Conservation (phyloP, 2,888 invertebrate species). For the Amblyjoppa fuscipennis region DNA sequence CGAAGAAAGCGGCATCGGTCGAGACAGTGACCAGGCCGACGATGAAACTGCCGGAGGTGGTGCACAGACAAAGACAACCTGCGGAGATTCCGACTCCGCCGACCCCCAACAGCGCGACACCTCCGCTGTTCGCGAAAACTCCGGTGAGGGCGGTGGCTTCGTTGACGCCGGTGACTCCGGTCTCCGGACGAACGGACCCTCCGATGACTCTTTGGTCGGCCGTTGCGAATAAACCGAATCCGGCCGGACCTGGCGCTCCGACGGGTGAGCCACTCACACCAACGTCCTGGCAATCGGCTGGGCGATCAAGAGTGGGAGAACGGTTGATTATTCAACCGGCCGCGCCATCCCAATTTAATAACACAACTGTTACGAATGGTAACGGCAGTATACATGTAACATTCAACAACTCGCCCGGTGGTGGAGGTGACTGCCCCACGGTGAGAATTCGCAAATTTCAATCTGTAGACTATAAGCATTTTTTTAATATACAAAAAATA, state of each 20-base stretch:
- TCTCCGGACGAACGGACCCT: background rate
- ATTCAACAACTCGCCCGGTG: slow-evolving; percentile 3
- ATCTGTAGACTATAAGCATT: background rate
- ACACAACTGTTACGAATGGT: slow-evolving; percentile 33
- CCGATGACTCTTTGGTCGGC: background rate
- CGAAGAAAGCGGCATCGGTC: background rate
- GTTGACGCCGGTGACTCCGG: background rate
- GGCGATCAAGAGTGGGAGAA: slow-evolving; percentile 23
- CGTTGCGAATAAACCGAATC: background rate
- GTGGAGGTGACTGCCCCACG: slow-evolving; percentile 16
- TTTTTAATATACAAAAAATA: too few species aligned
- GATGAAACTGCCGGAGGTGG: too few species aligned
- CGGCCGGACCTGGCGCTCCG: background rate
- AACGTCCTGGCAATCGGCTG: slow-evolving; percentile 5
- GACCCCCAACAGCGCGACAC: background rate
- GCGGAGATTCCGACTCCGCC: background rate
- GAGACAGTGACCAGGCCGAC: background rate
- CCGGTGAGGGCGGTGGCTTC: background rate
- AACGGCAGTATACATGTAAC: slow-evolving; percentile 24
- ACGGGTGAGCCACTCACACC: background rate
- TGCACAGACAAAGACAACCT: background rate
- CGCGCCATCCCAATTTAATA: background rate
- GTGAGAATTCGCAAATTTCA: slow-evolving; percentile 22
- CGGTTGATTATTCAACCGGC: slow-evolving; percentile 22
- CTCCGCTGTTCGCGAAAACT: background rate